phyloP scores from a whole-genome alignment of 2,797 vertebrate genomes.

The Podarcis lilfordi region DNA sequence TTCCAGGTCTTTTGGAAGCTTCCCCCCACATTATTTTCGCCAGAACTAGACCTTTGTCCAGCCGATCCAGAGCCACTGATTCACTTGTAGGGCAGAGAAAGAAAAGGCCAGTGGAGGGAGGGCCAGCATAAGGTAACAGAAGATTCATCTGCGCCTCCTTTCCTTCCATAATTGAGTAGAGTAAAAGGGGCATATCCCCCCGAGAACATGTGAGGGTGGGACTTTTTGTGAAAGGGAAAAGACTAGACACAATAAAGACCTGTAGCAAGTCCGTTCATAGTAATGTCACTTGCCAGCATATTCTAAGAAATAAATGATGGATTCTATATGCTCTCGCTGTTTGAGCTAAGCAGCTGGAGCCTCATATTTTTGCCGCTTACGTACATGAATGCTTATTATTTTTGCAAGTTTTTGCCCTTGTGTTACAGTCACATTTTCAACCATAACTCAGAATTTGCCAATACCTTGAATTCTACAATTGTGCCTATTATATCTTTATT shows the following conservation, averaged over 20 bases:
- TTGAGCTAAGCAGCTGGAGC: background rate
- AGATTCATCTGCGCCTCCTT: slow-evolving; percentile 6
- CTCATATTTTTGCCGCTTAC: background rate
- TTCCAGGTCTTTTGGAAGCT: slow-evolving; percentile 70
- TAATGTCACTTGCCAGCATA: background rate
- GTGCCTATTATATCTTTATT: background rate
- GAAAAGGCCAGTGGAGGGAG: slow-evolving; percentile 68
- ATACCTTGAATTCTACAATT: background rate
- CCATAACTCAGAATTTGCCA: background rate
- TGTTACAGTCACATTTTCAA: background rate
- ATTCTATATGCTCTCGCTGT: background rate
- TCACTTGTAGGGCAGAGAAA: slow-evolving; percentile 69
- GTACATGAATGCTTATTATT: background rate
- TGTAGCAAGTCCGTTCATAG: background rate
- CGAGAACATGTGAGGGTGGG: slow-evolving; percentile 26
- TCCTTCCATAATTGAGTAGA: slow-evolving; percentile 28
- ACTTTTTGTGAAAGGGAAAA: background rate
- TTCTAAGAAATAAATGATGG: background rate
- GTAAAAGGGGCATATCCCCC: background rate
- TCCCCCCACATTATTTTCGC: slow-evolving; percentile 72
- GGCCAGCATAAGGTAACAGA: slow-evolving; percentile 72
- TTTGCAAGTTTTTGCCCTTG: background rate
- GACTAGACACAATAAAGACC: background rate
- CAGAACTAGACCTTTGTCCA: slow-evolving; percentile 71
- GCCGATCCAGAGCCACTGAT: slow-evolving; percentile 61